phyloP scores from a whole-genome alignment of 2,113 vertebrate genomes.

The Rhinichthys klamathensis region DNA sequence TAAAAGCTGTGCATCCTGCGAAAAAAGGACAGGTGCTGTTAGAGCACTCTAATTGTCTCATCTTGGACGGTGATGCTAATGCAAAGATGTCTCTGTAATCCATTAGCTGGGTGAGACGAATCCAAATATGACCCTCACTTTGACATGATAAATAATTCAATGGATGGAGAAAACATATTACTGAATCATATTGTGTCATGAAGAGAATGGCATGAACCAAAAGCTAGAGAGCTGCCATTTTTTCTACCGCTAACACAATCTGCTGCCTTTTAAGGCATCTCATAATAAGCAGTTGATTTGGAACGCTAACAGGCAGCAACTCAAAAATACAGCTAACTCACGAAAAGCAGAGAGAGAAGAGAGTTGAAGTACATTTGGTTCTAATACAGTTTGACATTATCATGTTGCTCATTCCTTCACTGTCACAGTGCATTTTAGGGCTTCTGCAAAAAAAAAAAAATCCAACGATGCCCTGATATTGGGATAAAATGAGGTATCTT shows the following conservation, averaged over 20 bases:
- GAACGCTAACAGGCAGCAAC: background rate
- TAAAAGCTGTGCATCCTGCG: background rate
- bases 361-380: too few relatives aligned
- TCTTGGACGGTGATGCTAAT: conserved; percentile 6
- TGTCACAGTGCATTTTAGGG: background rate
- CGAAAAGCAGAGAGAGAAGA: too few relatives aligned
- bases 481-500: background rate
- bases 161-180: conserved; percentile 5
- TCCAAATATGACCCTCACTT: conserved; percentile 27
- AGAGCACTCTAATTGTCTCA: conserved; percentile 15
- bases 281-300: background rate
- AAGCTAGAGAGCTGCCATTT: background rate
- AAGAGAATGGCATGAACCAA: background rate
- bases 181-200: background rate
- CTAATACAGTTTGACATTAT: too few relatives aligned
- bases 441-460: background rate
- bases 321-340: background rate
- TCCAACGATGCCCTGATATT: background rate
- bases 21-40: conserved; percentile 22
- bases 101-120: conserved; percentile 30
- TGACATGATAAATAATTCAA: conserved; percentile 41
- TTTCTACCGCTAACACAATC: too few relatives aligned
- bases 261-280: conserved; percentile 2
- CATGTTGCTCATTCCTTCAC: too few relatives aligned
- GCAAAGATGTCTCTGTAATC: conserved; percentile 31